Evolutionary conservation across 2,888 invertebrate species (phyloP).

Genomic region (Neoascia interrupta): DNA sequence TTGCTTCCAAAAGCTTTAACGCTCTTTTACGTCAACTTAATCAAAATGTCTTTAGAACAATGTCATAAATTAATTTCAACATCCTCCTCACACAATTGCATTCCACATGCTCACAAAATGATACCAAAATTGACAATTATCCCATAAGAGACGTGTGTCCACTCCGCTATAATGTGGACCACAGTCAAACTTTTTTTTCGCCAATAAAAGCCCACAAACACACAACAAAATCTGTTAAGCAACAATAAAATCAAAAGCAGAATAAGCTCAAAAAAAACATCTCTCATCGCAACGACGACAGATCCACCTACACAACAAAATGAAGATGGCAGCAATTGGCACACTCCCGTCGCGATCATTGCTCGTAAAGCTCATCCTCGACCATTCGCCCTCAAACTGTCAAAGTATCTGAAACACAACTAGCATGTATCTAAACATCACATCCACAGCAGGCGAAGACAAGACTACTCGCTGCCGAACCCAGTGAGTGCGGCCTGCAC

Average conservation of each 20-base stretch:
- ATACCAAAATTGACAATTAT: slow-evolving; percentile 44
- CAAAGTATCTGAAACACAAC: neutral
- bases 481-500: no score
- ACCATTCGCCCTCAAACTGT: slow-evolving; percentile 18
- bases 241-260: slow-evolving; percentile 19
- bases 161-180: neutral
- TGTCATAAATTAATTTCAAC: slow-evolving; percentile 52
- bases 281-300: no score
- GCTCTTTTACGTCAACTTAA: slow-evolving; percentile 29
- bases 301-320: neutral
- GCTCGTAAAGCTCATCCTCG: slow-evolving; percentile 25
- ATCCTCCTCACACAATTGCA: slow-evolving; percentile 50
- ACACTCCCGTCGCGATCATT: slow-evolving; percentile 36
- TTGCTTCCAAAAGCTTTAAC: no score
- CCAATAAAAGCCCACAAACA: slow-evolving; percentile 9
- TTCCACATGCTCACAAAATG: slow-evolving; percentile 32
- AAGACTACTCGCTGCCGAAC: no score
- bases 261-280: slow-evolving; percentile 27
- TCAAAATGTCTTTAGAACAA: slow-evolving; percentile 27
- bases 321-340: slow-evolving; percentile 38
- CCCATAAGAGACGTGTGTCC: slow-evolving; percentile 27
- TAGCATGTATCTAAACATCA: slow-evolving; percentile 31
- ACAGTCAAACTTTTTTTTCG: slow-evolving; percentile 15
- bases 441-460: slow-evolving; percentile 6
- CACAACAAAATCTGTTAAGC: slow-evolving; percentile 14